Conservation (phyloP, 2,113 vertebrate genomes). For the Trematocara stigmaticum region DNA sequence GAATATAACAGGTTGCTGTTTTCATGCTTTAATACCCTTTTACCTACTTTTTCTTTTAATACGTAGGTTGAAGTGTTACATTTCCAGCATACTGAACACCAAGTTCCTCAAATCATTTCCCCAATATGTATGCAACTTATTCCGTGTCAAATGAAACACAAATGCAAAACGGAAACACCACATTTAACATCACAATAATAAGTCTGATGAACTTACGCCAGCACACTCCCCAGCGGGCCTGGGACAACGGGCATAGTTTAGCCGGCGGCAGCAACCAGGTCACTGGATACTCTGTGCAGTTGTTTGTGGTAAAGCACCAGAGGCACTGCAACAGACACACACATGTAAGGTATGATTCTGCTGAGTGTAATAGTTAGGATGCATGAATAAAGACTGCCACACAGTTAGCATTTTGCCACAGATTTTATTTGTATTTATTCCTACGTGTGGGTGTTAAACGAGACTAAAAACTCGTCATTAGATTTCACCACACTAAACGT, state of each 20-base stretch:
- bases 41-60: not conserved
- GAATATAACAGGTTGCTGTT: not conserved
- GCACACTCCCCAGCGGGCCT: slow-evolving; percentile 85
- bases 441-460: not conserved
- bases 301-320: slow-evolving; percentile 78
- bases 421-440: rapidly evolving
- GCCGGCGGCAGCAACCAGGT: slow-evolving; percentile 74
- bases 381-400: rapidly evolving
- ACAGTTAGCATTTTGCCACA: not conserved
- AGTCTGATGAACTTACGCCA: slow-evolving; percentile 76
- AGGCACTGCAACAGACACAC: slow-evolving; percentile 73
- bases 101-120: not conserved
- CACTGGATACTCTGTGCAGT: slow-evolving; percentile 82
- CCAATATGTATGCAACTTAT: not conserved
- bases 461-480: not conserved
- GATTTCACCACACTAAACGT: not conserved
- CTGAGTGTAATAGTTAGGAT: not conserved
- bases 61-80: not conserved
- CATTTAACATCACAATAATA: not conserved
- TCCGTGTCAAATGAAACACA: not conserved
- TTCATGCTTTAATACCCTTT: not conserved
- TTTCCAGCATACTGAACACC: not conserved
- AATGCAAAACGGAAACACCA: not conserved
- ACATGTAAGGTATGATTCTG: not conserved
- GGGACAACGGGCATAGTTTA: slow-evolving; percentile 35